Base-by-base conservation (phyloP, 1,140 invertebrate species). In the Sesamia nonagrioides region DNA sequence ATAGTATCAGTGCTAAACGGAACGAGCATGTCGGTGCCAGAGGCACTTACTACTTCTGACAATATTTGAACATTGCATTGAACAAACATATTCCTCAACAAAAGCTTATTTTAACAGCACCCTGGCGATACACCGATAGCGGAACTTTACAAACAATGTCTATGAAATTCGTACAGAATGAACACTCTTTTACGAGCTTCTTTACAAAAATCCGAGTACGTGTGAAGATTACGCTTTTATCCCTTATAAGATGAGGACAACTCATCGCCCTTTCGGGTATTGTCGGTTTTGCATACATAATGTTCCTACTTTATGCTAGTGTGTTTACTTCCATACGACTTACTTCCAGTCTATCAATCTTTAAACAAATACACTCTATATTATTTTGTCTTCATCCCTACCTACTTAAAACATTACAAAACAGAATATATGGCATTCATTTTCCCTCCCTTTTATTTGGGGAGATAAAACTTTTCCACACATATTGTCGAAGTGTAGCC, bases 41-140 rank as follows among this genome's bases (percentile, higher is more conserved):
- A 81, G 76, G 82, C 76, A 75, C 71, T 74, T 79, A 76, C 42
- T 74, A 48, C 68, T 80, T 45, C 54, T 37, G 75, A 74, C 71
- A 82, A 82, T 84, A 82, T 80, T 81, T 79, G 77, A 81, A 79
- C 76, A 74, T n/a, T 69, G 78, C 75, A 72, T 63, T 84, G 77
- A 66, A 72, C 77, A 84, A 82, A 83, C 68, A 76, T 74, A 61
- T 77, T 71, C 61, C 69, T 58, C 45, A 78, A 75, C 77, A 74
- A 75, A 76, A 78, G 78, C 63, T 76, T 80, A 75, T 75, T 75
- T 75, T 83, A 76, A 74, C 78, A 68, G 40, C 73, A 52, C 56
- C 72, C 66, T 56, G 37, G 11, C 73, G 73, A 61, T 75, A 75
- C 40, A 42, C 54, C 35, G 50, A 73, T 73, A 73, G 18, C 58